Conservation (phyloP, 2,888 invertebrate species). For the Camptogramma bilineatum region DNA sequence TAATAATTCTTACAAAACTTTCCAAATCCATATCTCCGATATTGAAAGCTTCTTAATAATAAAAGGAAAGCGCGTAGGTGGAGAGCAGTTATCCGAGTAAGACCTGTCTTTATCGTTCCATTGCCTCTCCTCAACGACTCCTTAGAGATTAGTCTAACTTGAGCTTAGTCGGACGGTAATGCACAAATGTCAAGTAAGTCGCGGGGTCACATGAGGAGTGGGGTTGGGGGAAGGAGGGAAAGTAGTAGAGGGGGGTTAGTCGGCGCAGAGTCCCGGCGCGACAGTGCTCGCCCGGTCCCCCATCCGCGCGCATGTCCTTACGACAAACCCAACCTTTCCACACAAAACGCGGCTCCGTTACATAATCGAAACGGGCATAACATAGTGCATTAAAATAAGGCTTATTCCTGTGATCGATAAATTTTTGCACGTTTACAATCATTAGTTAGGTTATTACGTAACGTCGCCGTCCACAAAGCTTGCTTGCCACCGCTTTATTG, state of each 20-base stretch:
- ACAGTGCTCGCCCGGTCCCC: slow-evolving; percentile 80
- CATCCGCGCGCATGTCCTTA: slow-evolving; percentile 76
- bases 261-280: slow-evolving; percentile 53
- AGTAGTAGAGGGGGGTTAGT: slow-evolving; percentile 47
- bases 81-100: slow-evolving; percentile 16
- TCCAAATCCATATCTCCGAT: background rate
- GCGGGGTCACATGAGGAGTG: slow-evolving; percentile 38
- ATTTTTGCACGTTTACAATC: slow-evolving; percentile 80
- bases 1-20: no score
- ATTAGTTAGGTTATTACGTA: slow-evolving; percentile 81
- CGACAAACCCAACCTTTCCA: slow-evolving; percentile 66
- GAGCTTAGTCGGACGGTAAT: slow-evolving; percentile 53
- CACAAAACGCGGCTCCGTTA: slow-evolving; percentile 77
- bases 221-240: slow-evolving; percentile 41
- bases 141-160: slow-evolving; percentile 45
- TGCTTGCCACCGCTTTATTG: slow-evolving; percentile 83
- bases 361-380: slow-evolving; percentile 69
- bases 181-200: slow-evolving; percentile 55
- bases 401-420: slow-evolving; percentile 82
- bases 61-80: slow-evolving; percentile 10
- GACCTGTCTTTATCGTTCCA: slow-evolving; percentile 27
- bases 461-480: slow-evolving; percentile 84
- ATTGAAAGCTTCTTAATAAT: slow-evolving; percentile 19
- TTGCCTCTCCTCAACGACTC: slow-evolving; percentile 31
- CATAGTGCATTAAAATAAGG: slow-evolving; percentile 74